Percentiles rank a stretch among this genome's conserved stretches.
Evolutionary conservation across 2,888 invertebrate species (phyloP).

Genomic region (Drosophila neoperkinsi): DNA sequence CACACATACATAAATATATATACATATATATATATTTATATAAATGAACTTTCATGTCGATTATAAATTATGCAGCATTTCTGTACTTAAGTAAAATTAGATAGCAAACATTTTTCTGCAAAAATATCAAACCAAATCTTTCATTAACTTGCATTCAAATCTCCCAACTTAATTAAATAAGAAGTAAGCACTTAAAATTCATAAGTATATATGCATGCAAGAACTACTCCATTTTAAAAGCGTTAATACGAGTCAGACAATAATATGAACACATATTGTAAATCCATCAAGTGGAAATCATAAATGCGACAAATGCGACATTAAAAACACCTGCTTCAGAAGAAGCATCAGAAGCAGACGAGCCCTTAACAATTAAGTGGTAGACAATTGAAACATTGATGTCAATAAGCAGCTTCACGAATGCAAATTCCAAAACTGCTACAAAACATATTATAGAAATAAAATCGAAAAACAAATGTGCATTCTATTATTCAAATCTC

Average conservation of each 20-base stretch:
- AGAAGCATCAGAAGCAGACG: slow-evolving; percentile 9
- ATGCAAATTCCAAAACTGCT: slow-evolving; percentile 51
- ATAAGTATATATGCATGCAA: slow-evolving; percentile 58
- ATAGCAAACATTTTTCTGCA: slow-evolving; percentile 76
- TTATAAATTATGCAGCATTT: slow-evolving; percentile 62
- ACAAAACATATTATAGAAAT: slow-evolving; percentile 68
- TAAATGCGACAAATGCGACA: slow-evolving; percentile 10
- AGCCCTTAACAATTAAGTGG: slow-evolving; percentile 48
- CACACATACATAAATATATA: slow-evolving; percentile 1
- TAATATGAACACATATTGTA: slow-evolving; percentile 31
- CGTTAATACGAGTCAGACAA: slow-evolving; percentile 52
- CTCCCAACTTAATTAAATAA: slow-evolving; percentile 37
- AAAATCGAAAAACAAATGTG: slow-evolving; percentile 52
- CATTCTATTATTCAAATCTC: slow-evolving; percentile 29
- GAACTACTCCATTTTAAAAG: slow-evolving; percentile 67
- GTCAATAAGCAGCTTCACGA: slow-evolving; percentile 66
- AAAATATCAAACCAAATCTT: slow-evolving; percentile 28
- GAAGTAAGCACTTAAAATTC: slow-evolving; percentile 22
- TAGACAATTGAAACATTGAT: slow-evolving; percentile 64
- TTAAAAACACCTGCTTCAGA: slow-evolving; percentile 34
- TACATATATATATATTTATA: slow-evolving; percentile 12
- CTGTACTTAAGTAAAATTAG: slow-evolving; percentile 64
- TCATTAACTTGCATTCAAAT: slow-evolving; percentile 58
- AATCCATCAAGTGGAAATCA: slow-evolving; percentile 33
- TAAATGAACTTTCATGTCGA: slow-evolving; percentile 68